Evolutionary conservation across 2,113 vertebrate species (phyloP).

Genomic region (Panthera uncia): DNA sequence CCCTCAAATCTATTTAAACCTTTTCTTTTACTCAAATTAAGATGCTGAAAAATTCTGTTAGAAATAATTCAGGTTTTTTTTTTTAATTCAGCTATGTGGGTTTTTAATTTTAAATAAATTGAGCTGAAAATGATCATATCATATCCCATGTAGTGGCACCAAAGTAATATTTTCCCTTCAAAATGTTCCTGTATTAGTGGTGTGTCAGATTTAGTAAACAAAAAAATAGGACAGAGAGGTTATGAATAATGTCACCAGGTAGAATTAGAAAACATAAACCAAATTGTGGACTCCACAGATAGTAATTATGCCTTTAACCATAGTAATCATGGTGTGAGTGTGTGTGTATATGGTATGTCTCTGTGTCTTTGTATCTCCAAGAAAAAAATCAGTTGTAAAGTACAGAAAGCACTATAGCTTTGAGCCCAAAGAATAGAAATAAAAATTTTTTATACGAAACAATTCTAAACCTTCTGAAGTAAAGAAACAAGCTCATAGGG

Average conservation of each 20-base stretch:
- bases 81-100: slow-evolving; percentile 33
- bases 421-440: not conserved
- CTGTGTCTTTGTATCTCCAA: not conserved
- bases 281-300: not conserved
- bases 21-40: slow-evolving; percentile 78
- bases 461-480: not conserved
- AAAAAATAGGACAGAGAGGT: not conserved
- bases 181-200: slow-evolving; percentile 16
- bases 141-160: slow-evolving; percentile 14
- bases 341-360: not conserved
- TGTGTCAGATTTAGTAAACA: slow-evolving; percentile 36
- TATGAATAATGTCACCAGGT: not conserved
- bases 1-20: slow-evolving; percentile 78
- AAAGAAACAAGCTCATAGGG: not conserved
- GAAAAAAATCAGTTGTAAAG: not conserved
- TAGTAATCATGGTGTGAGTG: not conserved
- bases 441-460: slow-evolving; percentile 5
- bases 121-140: slow-evolving; percentile 59
- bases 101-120: slow-evolving; percentile 72
- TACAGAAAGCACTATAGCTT: not conserved
- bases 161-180: slow-evolving; percentile 47
- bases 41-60: slow-evolving; percentile 74
- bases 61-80: slow-evolving; percentile 65
- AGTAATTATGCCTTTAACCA: not conserved
- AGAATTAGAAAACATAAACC: not conserved